phyloP scores from a whole-genome alignment of 2,113 vertebrate species.

The Eulemur macaco region DNA sequence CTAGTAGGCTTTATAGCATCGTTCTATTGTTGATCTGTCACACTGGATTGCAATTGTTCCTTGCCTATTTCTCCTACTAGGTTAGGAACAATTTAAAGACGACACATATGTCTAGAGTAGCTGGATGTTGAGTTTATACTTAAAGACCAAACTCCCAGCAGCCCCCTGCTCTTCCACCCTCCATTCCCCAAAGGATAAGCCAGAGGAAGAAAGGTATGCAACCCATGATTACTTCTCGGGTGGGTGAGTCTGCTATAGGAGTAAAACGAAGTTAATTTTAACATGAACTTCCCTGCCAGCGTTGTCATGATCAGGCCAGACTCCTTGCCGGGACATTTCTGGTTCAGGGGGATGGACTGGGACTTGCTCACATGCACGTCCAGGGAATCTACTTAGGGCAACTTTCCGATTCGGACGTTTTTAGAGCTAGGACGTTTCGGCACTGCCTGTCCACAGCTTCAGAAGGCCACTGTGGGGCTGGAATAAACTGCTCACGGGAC shows the following conservation, averaged over 20 bases:
- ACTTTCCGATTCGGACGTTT: neutral
- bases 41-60: too few relatives aligned
- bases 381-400: neutral
- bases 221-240: fast-evolving
- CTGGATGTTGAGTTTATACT: neutral
- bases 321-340: neutral
- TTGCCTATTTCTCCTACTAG: neutral
- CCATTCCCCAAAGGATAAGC: neutral
- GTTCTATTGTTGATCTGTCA: neutral
- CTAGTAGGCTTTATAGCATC: neutral
- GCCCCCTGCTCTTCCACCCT: too few relatives aligned
- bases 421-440: neutral
- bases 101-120: neutral
- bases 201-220: neutral
- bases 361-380: neutral
- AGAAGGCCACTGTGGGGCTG: neutral
- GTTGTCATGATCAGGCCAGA: neutral
- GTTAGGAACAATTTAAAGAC: neutral
- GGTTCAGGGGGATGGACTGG: neutral
- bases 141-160: neutral
- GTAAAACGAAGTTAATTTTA: neutral
- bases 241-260: neutral
- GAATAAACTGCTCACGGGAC: neutral
- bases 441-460: neutral
- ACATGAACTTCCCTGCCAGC: neutral